phyloP scores from a whole-genome alignment of 2,888 invertebrate genomes.

The Alloscopus bannaensis region DNA sequence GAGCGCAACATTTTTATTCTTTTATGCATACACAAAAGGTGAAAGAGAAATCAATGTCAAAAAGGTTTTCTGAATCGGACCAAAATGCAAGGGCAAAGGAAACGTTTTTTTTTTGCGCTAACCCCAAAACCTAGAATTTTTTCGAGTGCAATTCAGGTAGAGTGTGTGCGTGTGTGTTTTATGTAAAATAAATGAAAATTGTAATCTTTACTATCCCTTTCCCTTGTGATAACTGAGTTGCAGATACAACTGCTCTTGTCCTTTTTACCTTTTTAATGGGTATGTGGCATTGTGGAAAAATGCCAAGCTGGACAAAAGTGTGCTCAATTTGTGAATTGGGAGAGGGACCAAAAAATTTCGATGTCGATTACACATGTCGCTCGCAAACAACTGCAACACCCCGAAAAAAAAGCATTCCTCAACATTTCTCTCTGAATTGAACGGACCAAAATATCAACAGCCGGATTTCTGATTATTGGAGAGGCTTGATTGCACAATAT shows the following conservation, averaged over 20 bases:
- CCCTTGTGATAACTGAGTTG: neutral
- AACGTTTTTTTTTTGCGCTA: neutral
- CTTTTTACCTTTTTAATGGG: slow-evolving; percentile 23
- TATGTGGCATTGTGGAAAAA: slow-evolving; percentile 3
- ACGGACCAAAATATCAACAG: slow-evolving; percentile 18
- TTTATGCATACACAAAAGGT: too few relatives aligned
- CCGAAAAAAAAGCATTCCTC: too few relatives aligned
- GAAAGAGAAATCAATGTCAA: slow-evolving; percentile 34
- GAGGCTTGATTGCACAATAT: too few relatives aligned
- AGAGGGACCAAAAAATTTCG: neutral
- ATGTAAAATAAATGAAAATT: slow-evolving; percentile 1
- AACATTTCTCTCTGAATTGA: too few relatives aligned
- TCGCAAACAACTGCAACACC: slow-evolving; percentile 2
- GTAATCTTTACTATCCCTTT: slow-evolving; percentile 1
- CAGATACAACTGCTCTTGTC: neutral
- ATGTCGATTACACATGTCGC: slow-evolving; percentile 17
- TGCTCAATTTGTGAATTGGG: neutral
- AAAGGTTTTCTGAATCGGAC: neutral
- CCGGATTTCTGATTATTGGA: too few relatives aligned
- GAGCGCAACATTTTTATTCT: too few relatives aligned
- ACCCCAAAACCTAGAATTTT: slow-evolving; percentile 34
- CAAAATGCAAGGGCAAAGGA: slow-evolving; percentile 12
- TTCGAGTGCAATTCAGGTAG: neutral
- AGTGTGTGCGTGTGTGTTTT: too few relatives aligned
- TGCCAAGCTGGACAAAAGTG: neutral